Evolutionary conservation across 35 echinoderm and acorn worm genomes (phyloP).

Genomic region (Hemicentrotus pulcherrimus): DNA sequence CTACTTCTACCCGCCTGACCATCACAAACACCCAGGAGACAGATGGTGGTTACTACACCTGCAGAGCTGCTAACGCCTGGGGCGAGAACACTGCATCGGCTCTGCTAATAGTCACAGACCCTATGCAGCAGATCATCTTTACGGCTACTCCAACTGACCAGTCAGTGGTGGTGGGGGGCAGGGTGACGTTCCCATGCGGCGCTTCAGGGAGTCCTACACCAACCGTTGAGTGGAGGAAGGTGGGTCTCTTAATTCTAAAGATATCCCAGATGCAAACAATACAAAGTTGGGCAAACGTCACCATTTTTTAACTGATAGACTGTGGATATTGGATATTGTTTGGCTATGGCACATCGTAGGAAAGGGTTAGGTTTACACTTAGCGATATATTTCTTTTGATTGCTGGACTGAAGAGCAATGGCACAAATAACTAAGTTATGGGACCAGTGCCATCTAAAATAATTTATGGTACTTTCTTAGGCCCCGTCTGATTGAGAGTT

Average conservation of each 20-base stretch:
- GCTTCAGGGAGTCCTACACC: conserved; percentile 73
- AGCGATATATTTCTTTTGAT: too few relatives aligned
- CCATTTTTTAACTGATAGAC: too few relatives aligned
- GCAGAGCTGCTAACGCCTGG: conserved; percentile 79
- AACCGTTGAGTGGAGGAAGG: conserved; percentile 82
- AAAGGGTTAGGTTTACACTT: too few relatives aligned
- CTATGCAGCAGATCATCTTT: conserved; percentile 64
- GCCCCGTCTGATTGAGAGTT: too few relatives aligned
- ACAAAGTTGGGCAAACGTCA: too few relatives aligned
- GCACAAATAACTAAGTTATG: too few relatives aligned
- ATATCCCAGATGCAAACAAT: too few relatives aligned
- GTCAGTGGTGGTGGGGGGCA: conserved; percentile 63
- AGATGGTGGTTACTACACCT: conserved; percentile 89
- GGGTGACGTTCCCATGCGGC: conserved; percentile 78
- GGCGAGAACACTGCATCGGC: conserved; percentile 82
- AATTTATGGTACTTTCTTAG: too few relatives aligned
- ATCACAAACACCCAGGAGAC: conserved; percentile 64
- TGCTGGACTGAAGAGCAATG: too few relatives aligned
- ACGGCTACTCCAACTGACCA: conserved; percentile 71
- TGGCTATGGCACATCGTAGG: too few relatives aligned
- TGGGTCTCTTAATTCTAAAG: not conserved
- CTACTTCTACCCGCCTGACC: conserved; percentile 60
- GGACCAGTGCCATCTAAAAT: too few relatives aligned
- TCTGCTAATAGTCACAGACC: conserved; percentile 69
- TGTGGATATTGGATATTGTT: too few relatives aligned